Percentiles rank a stretch among this genome's conserved stretches.
phyloP scores from a whole-genome alignment of 2,888 invertebrate genomes.

The Clistopyga incitator region DNA sequence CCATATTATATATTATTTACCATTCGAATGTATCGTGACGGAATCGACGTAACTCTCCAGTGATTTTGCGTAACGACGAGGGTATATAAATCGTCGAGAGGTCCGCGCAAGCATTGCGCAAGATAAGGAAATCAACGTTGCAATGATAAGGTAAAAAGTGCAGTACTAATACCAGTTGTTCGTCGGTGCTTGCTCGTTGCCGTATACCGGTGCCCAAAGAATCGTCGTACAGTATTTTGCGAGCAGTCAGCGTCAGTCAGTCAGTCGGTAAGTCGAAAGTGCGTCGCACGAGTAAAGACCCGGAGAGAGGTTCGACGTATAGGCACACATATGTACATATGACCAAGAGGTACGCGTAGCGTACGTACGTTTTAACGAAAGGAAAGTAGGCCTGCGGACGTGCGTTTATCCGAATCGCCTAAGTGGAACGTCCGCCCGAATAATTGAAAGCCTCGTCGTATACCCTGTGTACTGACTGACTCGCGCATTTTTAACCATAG shows the following conservation, averaged over 20 bases:
- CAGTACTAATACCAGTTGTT: conserved; percentile 1
- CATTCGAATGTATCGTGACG: conserved; percentile 22
- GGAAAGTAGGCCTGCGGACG: conserved; percentile 71
- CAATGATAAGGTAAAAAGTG: conserved; percentile 27
- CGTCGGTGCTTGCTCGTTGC: background rate
- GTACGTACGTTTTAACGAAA: conserved; percentile 65
- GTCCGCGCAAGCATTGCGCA: conserved; percentile 28
- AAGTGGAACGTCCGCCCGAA: conserved; percentile 71
- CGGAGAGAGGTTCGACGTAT: conserved; percentile 21
- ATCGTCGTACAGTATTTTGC: background rate
- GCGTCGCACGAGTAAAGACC: conserved; percentile 14
- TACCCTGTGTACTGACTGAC: conserved; percentile 4
- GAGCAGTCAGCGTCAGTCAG: background rate
- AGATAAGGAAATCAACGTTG: conserved; percentile 44
- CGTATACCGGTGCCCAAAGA: background rate
- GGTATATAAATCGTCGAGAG: conserved; percentile 25
- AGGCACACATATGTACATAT: conserved; percentile 4
- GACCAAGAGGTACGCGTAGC: conserved; percentile 12
- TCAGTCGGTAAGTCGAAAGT: conserved; percentile 23
- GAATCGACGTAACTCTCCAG: conserved; percentile 21
- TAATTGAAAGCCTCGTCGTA: conserved; percentile 66
- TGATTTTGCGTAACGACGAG: conserved; percentile 39
- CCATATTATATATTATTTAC: conserved; percentile 13
- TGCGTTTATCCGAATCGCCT: conserved; percentile 68
- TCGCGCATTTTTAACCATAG: conserved; percentile 8